phyloP scores from a whole-genome alignment of 2,888 invertebrate species.

The Notocelia uddmanniana region DNA sequence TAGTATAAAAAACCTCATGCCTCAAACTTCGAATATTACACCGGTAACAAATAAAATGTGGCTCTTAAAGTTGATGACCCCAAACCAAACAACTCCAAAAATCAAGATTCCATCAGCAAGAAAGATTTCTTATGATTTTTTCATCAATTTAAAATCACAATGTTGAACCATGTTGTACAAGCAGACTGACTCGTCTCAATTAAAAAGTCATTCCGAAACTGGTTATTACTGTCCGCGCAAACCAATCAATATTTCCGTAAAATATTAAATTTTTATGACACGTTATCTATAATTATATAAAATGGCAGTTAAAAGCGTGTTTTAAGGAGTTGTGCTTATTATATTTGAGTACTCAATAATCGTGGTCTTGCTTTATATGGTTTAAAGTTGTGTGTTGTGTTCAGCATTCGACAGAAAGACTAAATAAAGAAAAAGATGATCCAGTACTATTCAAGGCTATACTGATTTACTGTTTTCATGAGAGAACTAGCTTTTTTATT shows the following conservation, averaged over 20 bases:
- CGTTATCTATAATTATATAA: constrained; percentile 9
- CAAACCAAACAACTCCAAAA: too few relatives aligned
- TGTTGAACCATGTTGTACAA: not conserved
- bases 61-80: too few relatives aligned
- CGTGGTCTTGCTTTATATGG: constrained; percentile 10
- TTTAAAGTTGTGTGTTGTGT: not conserved
- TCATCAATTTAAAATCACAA: not conserved
- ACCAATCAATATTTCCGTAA: constrained; percentile 25
- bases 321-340: constrained; percentile 23
- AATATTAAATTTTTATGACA: constrained; percentile 31
- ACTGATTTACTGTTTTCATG: too few relatives aligned
- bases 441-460: not conserved
- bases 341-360: constrained; percentile 14
- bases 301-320: constrained; percentile 22
- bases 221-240: constrained; percentile 11
- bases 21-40: too few relatives aligned
- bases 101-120: too few relatives aligned
- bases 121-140: too few relatives aligned
- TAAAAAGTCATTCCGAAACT: constrained; percentile 23
- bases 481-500: too few relatives aligned
- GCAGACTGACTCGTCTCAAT: constrained; percentile 7
- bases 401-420: too few relatives aligned
- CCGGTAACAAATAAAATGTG: too few relatives aligned
- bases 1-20: too few relatives aligned
- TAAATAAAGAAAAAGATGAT: not conserved